These are phyloP conservation scores for Thunnus albacares DNA, from an alignment of 2,797 vertebrate genomes.

Conservation along the genomic window DNA sequence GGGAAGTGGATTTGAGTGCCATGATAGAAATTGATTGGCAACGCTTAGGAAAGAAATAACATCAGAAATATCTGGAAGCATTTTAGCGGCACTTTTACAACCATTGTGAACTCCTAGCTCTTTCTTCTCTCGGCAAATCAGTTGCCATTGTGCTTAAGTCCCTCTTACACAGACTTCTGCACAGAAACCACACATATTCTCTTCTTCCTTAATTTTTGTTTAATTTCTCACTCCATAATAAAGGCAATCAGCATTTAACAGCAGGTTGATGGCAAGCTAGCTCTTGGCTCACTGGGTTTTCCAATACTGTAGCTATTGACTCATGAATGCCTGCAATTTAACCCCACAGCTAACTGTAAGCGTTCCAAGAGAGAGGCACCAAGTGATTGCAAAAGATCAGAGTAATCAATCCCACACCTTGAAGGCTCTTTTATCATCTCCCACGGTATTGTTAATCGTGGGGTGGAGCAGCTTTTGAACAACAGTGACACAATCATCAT, in stretches of 20 bases:
- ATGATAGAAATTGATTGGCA: conserved; percentile 18
- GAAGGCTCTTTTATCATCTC: conserved; percentile 59
- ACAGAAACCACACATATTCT: conserved; percentile 38
- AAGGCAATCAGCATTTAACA: conserved; percentile 72
- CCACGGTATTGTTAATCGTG: conserved; percentile 53
- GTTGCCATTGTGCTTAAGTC: conserved; percentile 24
- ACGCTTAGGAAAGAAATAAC: conserved; percentile 1
- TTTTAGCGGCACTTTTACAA: neutral
- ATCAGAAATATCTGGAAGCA: conserved; percentile 11
- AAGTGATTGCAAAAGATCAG: conserved; percentile 63
- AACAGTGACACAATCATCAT: conserved; percentile 65
- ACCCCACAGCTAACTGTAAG: conserved; percentile 63
- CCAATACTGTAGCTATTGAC: conserved; percentile 67
- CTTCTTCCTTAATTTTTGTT: conserved; percentile 28
- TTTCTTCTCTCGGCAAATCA: conserved; percentile 29
- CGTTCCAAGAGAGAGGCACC: conserved; percentile 39
- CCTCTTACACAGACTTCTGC: conserved; percentile 1
- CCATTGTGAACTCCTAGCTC: conserved; percentile 1
- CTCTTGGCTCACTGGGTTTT: conserved; percentile 48
- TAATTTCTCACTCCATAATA: conserved; percentile 45
- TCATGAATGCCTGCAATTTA: conserved; percentile 79
- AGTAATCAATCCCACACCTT: conserved; percentile 79
- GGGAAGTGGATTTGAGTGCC: conserved; percentile 24
- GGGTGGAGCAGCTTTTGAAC: conserved; percentile 54
- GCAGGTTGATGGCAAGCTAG: conserved; percentile 62